These are phyloP conservation scores for Coenonympha glycerion DNA, from an alignment of 2,888 invertebrate species.

Conservation along the genomic window DNA sequence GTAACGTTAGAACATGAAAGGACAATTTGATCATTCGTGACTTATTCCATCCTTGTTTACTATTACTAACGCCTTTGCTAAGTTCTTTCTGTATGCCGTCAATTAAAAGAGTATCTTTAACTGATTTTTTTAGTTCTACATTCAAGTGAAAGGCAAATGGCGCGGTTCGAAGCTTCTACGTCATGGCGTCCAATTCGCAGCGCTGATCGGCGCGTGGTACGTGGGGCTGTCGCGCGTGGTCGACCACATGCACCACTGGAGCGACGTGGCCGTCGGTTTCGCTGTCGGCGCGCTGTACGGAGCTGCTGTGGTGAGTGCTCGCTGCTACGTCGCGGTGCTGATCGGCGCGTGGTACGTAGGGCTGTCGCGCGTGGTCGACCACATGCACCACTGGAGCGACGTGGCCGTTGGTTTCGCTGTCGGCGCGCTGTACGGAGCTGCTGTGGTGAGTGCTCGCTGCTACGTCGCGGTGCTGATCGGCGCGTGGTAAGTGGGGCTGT, in stretches of 20 bases:
- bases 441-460: slow-evolving; percentile 54
- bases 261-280: slow-evolving; percentile 87
- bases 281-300: slow-evolving; percentile 75
- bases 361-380: slow-evolving; percentile 88
- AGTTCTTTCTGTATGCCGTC: no score
- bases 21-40: neutral
- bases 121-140: slow-evolving; percentile 83
- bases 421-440: slow-evolving; percentile 74
- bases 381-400: slow-evolving; percentile 95
- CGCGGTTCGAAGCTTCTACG: slow-evolving; percentile 82
- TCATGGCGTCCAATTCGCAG: slow-evolving; percentile 83
- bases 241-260: slow-evolving; percentile 94
- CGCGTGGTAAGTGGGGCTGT: slow-evolving; percentile 84
- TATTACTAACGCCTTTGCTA: no score
- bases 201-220: slow-evolving; percentile 81
- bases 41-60: neutral
- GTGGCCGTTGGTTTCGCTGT: slow-evolving; percentile 83
- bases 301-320: slow-evolving; percentile 61
- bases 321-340: slow-evolving; percentile 39
- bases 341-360: slow-evolving; percentile 83
- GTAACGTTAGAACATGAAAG: no score
- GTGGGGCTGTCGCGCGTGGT: slow-evolving; percentile 86
- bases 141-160: slow-evolving; percentile 85
- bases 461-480: slow-evolving; percentile 60
- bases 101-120: no score